Percentiles rank a stretch among this genome's conserved stretches.
phyloP scores from a whole-genome alignment of 2,888 invertebrate species.

The Aphodius granarius region DNA sequence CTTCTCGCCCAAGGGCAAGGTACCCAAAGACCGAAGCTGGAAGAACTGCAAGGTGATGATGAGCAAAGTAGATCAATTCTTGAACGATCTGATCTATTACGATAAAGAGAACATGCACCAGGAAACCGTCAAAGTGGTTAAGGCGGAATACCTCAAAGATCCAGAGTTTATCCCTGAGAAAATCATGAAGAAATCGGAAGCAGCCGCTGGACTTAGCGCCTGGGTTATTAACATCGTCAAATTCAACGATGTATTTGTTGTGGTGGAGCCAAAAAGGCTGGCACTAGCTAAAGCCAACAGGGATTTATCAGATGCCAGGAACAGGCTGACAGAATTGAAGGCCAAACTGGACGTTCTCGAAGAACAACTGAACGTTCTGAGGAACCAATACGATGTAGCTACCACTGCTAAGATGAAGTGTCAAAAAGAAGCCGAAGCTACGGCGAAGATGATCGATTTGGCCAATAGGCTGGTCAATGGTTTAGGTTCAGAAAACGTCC shows the following conservation, averaged over 20 bases:
- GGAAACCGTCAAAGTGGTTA: slow-evolving; percentile 78
- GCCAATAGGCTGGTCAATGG: slow-evolving; percentile 93
- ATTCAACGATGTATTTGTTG: slow-evolving; percentile 87
- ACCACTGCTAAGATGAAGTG: slow-evolving; percentile 85
- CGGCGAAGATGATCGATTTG: slow-evolving; percentile 84
- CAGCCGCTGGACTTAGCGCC: slow-evolving; percentile 90
- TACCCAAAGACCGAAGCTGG: slow-evolving; percentile 92
- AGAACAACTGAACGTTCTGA: slow-evolving; percentile 72
- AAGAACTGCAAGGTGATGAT: slow-evolving; percentile 88
- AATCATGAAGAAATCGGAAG: slow-evolving; percentile 82
- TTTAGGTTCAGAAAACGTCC: slow-evolving; percentile 86
- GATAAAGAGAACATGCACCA: slow-evolving; percentile 93
- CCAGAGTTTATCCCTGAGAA: slow-evolving; percentile 84
- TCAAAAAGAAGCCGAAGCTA: slow-evolving; percentile 90
- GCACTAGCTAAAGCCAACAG: slow-evolving; percentile 85
- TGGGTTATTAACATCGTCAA: slow-evolving; percentile 93
- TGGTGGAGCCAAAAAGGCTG: slow-evolving; percentile 88
- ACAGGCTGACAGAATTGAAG: slow-evolving; percentile 77
- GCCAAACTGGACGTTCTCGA: slow-evolving; percentile 75
- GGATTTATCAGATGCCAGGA: slow-evolving; percentile 79
- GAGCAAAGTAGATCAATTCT: slow-evolving; percentile 86
- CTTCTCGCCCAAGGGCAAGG: slow-evolving; percentile 78
- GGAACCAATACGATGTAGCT: slow-evolving; percentile 84
- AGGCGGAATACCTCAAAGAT: slow-evolving; percentile 62
- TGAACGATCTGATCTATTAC: slow-evolving; percentile 80